Evolutionary conservation across 64 coral and sea anemone genomes (phyloP), one percentile per base, ranked within the genome.

Genomic region (Porites australiensis): DNA sequence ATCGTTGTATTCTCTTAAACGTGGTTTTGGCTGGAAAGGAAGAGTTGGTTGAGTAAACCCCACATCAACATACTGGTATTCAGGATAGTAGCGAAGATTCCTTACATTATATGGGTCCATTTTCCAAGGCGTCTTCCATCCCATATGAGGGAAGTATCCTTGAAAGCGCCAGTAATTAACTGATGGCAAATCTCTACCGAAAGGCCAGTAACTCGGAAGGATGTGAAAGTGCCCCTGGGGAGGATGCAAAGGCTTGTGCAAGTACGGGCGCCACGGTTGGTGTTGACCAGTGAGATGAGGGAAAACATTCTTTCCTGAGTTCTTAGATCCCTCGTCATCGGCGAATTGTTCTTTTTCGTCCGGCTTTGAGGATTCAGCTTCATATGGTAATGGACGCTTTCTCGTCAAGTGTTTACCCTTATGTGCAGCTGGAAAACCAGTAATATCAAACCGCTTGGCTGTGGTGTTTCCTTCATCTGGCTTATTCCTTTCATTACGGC

Each of bases 401-500:
- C 49, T 78, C 18, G 13, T 9, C 9, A 47, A 14, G 15, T 19
- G 7, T 76, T 16, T 46, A 11, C n/a, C 9, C 4, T 49, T 19
- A 5, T 78, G 75, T 54, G 75, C 49, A 6, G 72, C 72, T 57
- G 75, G 75, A 54, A 78, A 6, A 21, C 75, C 51, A 12, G 75
- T 78, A 51, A 78, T 78, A 51, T 78, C 75, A 78, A 78, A 78
- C 50, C 75, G 75, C 19, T 78, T 78, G 11, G 6, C n/a, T 19
- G 75, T n/a, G 7, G 7, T 55, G 8, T 51, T 78, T 78, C 11
- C 50, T 55, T 55, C 2, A 3, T 14, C 23, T 4, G 50, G 18
- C 22, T 57, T 50, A n/a, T 11, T 58, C 12, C 19, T n/a, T 78
- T 57, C 51, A 4, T 20, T 54, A 46, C 75, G 57, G 18, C 50